Evolutionary conservation across 2,113 vertebrate genomes (phyloP).

Genomic region (Mesoclemmys tuberculata): DNA sequence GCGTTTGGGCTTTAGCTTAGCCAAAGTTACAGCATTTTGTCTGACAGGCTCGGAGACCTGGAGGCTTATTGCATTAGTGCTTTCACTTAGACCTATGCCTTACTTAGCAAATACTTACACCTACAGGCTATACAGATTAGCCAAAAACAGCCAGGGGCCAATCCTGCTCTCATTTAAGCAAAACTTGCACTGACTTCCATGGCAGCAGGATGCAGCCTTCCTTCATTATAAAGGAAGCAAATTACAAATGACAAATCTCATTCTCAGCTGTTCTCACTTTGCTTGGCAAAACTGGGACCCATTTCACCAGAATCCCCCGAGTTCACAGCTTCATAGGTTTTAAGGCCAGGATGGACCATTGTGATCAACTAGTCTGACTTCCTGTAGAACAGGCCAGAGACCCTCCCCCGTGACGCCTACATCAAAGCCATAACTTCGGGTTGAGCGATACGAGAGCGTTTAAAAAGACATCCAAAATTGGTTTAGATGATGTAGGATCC

Average conservation of each 20-base stretch:
- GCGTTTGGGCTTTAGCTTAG: too few species aligned
- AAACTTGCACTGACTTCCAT: neutral
- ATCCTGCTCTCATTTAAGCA: neutral
- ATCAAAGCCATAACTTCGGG: too few species aligned
- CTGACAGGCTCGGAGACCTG: too few species aligned
- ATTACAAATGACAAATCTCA: neutral
- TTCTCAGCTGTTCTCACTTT: neutral
- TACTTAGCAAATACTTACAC: too few species aligned
- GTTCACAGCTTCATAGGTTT: neutral
- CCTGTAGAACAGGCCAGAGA: too few species aligned
- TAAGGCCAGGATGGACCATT: neutral
- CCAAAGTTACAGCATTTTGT: too few species aligned
- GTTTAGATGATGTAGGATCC: neutral
- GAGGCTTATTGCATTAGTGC: too few species aligned
- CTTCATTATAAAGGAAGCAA: neutral
- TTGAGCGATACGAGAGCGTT: neutral
- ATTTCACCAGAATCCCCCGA: neutral
- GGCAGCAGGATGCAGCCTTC: neutral
- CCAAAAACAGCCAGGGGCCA: too few species aligned
- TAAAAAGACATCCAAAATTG: neutral
- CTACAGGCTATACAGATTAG: too few species aligned
- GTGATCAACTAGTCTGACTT: neutral
- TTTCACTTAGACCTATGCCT: too few species aligned
- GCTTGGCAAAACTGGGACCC: neutral
- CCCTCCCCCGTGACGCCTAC: fast-evolving